Conservation (phyloP, 2,888 invertebrate genomes). For the Apamea crenata region DNA sequence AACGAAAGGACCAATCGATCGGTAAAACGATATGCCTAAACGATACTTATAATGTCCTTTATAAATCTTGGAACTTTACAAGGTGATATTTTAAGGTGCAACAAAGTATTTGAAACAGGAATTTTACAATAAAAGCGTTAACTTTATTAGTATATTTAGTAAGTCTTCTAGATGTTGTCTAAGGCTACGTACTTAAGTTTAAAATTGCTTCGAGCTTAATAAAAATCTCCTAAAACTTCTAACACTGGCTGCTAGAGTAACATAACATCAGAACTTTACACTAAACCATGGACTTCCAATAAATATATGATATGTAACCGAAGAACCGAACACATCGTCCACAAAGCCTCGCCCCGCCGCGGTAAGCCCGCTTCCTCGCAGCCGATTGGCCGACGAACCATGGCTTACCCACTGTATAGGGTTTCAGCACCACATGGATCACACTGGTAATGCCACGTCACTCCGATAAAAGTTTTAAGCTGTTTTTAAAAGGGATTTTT, state of each 20-base stretch:
- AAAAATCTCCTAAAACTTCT: neutral
- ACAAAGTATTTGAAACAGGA: neutral
- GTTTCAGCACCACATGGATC: conserved; percentile 76
- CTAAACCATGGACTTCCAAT: conserved; percentile 51
- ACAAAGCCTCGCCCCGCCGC: conserved; percentile 75
- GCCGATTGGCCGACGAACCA: conserved; percentile 77
- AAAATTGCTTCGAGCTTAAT: neutral
- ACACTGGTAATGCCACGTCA: conserved; percentile 71
- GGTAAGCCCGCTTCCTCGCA: conserved; percentile 71
- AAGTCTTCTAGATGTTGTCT: neutral
- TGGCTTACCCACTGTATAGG: conserved; percentile 76
- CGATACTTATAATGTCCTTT: neutral
- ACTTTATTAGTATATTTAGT: neutral
- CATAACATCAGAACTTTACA: conserved; percentile 22
- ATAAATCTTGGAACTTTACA: conserved; percentile 16
- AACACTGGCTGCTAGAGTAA: neutral
- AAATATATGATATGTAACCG: conserved; percentile 69
- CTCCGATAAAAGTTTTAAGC: conserved; percentile 68
- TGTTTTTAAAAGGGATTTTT: conserved; percentile 66
- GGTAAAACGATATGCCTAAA: neutral
- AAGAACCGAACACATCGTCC: conserved; percentile 63
- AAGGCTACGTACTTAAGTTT: neutral
- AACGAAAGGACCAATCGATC: neutral
- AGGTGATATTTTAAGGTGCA: neutral
- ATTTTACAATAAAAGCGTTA: neutral